Conservation (phyloP, 2,797 vertebrate genomes). For the Lutjanus argentimaculatus region DNA sequence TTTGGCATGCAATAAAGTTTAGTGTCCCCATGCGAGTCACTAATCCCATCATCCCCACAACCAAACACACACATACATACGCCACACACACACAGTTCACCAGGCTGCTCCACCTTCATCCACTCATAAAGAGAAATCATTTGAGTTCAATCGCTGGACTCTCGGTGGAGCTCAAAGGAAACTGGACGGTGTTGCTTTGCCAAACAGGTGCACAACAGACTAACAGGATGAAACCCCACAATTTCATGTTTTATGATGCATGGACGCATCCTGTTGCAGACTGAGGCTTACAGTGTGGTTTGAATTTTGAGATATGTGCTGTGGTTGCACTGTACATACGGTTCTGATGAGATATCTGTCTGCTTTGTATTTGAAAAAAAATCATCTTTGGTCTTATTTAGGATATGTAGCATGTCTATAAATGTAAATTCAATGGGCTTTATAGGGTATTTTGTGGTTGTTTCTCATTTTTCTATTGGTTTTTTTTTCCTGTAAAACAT, state of each 20-base stretch:
- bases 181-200: slow-evolving; percentile 17
- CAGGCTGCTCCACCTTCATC: slow-evolving; percentile 37
- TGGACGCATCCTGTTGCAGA: neutral
- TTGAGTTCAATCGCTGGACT: slow-evolving; percentile 48
- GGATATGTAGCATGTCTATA: no score
- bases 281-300: neutral
- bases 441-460: no score
- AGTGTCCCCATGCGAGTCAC: slow-evolving; percentile 55
- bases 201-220: neutral
- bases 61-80: neutral
- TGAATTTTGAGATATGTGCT: neutral
- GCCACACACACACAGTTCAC: neutral
- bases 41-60: neutral
- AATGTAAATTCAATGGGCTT: no score
- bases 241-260: neutral
- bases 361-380: neutral
- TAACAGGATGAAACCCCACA: neutral
- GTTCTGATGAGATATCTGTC: neutral
- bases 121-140: slow-evolving; percentile 31
- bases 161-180: slow-evolving; percentile 60
- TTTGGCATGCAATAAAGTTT: slow-evolving; percentile 73
- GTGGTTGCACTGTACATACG: neutral
- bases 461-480: no score
- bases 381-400: neutral
- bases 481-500: no score